A percentile compares a stretch with the other conserved stretches of the same genome.
Conservation (phyloP, 2,888 invertebrate genomes). For the Hesperia comma region DNA sequence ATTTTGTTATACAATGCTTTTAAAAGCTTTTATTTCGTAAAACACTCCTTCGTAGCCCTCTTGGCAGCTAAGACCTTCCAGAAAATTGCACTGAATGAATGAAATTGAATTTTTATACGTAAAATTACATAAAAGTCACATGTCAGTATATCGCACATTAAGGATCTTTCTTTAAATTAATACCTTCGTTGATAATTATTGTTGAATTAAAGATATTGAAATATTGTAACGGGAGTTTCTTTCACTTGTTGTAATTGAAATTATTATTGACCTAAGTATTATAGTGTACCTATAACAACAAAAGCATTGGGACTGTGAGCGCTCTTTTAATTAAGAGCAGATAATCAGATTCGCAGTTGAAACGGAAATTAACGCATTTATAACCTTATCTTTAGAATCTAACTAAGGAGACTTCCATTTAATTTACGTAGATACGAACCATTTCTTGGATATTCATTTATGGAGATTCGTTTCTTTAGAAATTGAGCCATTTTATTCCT, state of each 20-base stretch:
- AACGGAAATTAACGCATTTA: background rate
- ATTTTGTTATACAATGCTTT: slow-evolving; percentile 21
- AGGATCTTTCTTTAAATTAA: no score
- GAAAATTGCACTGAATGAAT: no score
- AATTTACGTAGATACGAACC: background rate
- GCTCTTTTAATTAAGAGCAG: background rate
- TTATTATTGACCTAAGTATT: background rate
- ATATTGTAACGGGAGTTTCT: no score
- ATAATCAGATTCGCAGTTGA: background rate
- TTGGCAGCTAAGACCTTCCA: no score
- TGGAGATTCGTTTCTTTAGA: background rate
- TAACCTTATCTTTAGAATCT: background rate
- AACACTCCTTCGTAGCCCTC: background rate
- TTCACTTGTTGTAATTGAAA: background rate
- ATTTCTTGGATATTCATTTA: background rate
- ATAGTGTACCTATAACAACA: no score
- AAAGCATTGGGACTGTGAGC: background rate
- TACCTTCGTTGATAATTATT: no score
- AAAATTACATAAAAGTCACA: no score
- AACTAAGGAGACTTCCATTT: background rate
- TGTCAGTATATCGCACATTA: background rate
- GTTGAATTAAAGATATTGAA: no score
- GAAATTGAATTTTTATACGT: no score
- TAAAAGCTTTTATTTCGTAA: slow-evolving; percentile 31
- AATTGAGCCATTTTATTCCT: background rate